Percentiles rank a stretch among this genome's conserved stretches.
Evolutionary conservation across 2,888 invertebrate genomes (phyloP).

Genomic region (Drosophila lacicola): DNA sequence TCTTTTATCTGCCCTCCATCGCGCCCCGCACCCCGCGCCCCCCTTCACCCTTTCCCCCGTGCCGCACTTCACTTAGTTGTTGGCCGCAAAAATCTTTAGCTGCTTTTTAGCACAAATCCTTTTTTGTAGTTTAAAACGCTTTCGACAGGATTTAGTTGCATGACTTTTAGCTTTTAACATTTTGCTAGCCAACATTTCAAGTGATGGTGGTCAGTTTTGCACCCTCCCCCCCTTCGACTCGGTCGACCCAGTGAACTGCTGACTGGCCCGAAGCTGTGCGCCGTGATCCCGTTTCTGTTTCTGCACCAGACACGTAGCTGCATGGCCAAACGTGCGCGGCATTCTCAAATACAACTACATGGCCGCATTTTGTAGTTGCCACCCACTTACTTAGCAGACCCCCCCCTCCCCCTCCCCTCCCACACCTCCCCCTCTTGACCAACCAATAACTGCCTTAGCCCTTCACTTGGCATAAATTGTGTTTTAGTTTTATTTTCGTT

Average conservation of each 20-base stretch:
- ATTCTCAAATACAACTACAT: conserved; percentile 70
- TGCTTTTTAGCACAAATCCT: conserved; percentile 74
- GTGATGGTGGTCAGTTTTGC: conserved; percentile 34
- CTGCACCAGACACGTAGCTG: conserved; percentile 67
- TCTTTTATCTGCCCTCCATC: neutral
- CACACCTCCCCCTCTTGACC: neutral
- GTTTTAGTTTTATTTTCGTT: conserved; percentile 23
- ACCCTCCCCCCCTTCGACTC: neutral
- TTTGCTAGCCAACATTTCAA: conserved; percentile 52
- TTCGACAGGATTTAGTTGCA: conserved; percentile 77
- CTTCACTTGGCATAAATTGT: conserved; percentile 35
- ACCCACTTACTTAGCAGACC: conserved; percentile 48
- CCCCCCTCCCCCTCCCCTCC: neutral
- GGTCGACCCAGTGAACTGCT: conserved; percentile 23
- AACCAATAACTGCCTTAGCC: neutral
- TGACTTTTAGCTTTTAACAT: conserved; percentile 74
- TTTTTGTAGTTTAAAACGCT: conserved; percentile 75
- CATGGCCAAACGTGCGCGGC: conserved; percentile 70
- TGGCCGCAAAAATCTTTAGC: conserved; percentile 48
- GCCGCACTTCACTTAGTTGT: conserved; percentile 10
- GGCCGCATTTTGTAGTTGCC: conserved; percentile 65
- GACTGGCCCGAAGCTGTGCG: conserved; percentile 46
- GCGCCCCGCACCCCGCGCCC: neutral
- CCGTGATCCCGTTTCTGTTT: conserved; percentile 39
- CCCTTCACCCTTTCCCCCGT: neutral